phyloP scores from a whole-genome alignment of 1,140 invertebrate genomes.

The Pogonomyrmex californicus region DNA sequence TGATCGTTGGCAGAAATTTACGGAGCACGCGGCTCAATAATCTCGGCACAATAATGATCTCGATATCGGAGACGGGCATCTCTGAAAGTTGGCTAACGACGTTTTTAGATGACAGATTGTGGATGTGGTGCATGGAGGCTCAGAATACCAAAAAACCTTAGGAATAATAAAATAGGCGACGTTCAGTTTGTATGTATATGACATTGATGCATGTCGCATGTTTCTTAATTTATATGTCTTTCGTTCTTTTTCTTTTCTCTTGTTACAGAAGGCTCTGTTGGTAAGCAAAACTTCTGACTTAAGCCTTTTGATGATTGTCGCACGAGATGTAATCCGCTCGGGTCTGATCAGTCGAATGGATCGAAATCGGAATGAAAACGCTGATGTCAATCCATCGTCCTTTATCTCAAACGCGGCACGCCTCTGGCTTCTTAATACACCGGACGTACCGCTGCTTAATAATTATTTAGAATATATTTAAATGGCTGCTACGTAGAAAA shows the following conservation, averaged over 20 bases:
- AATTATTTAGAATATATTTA: slow-evolving; percentile 20
- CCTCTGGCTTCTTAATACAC: neutral
- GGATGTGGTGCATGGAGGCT: slow-evolving; percentile 86
- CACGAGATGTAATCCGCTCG: neutral
- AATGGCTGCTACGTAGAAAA: neutral
- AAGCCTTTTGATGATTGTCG: neutral
- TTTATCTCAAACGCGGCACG: neutral
- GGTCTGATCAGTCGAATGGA: slow-evolving; percentile 28
- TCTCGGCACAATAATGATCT: slow-evolving; percentile 19
- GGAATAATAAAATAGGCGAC: slow-evolving; percentile 86
- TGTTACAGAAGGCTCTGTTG: slow-evolving; percentile 83
- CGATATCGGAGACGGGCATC: slow-evolving; percentile 35
- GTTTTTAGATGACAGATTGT: slow-evolving; percentile 86
- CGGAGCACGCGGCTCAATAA: slow-evolving; percentile 30
- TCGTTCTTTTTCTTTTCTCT: slow-evolving; percentile 69
- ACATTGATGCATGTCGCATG: slow-evolving; percentile 83
- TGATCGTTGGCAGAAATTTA: neutral
- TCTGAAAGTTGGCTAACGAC: slow-evolving; percentile 80
- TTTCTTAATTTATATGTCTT: slow-evolving; percentile 78
- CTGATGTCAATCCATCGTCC: slow-evolving; percentile 12
- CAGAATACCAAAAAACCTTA: slow-evolving; percentile 85
- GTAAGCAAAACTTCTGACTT: slow-evolving; percentile 80
- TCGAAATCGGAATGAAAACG: slow-evolving; percentile 17
- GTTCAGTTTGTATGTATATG: slow-evolving; percentile 86
- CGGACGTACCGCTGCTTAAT: slow-evolving; percentile 4